phyloP scores from a whole-genome alignment of 2,888 invertebrate species.

The Chrysopilus asiliformis region DNA sequence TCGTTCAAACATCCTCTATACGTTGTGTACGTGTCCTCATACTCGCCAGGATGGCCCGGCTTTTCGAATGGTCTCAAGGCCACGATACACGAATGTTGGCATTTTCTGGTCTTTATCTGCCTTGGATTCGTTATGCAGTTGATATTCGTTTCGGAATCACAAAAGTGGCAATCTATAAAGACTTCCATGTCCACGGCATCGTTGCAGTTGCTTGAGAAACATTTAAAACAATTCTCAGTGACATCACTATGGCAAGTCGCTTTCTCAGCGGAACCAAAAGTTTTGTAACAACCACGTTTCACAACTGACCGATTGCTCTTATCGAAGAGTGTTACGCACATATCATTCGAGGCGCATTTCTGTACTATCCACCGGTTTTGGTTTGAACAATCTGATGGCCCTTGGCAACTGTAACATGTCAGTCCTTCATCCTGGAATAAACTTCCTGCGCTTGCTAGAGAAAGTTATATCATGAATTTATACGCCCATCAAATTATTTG shows the following conservation, averaged over 20 bases:
- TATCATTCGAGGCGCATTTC: too few relatives aligned
- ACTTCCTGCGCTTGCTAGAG: too few relatives aligned
- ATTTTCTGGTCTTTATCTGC: not conserved
- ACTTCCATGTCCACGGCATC: not conserved
- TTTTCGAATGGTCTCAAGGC: too few relatives aligned
- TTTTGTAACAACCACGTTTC: not conserved
- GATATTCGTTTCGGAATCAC: slow-evolving; percentile 4
- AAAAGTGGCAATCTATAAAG: slow-evolving; percentile 4
- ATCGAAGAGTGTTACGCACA: not conserved
- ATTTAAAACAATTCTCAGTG: slow-evolving; percentile 4
- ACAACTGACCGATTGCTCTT: not conserved
- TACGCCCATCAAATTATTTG: too few relatives aligned
- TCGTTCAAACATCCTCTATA: too few relatives aligned
- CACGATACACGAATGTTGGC: slow-evolving; percentile 3
- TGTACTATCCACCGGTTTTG: too few relatives aligned
- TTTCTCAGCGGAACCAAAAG: not conserved
- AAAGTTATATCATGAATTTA: too few relatives aligned
- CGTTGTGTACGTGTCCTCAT: too few relatives aligned
- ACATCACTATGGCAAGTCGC: not conserved
- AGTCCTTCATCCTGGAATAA: too few relatives aligned
- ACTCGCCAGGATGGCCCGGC: too few relatives aligned
- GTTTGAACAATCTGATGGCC: too few relatives aligned
- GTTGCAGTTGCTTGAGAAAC: slow-evolving; percentile 2
- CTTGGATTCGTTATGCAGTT: slow-evolving; percentile 6
- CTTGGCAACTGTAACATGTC: too few relatives aligned